Evolutionary conservation across 2,113 vertebrate species (phyloP), one percentile per base, ranked within the genome.

Genomic region (Indicator indicator): DNA sequence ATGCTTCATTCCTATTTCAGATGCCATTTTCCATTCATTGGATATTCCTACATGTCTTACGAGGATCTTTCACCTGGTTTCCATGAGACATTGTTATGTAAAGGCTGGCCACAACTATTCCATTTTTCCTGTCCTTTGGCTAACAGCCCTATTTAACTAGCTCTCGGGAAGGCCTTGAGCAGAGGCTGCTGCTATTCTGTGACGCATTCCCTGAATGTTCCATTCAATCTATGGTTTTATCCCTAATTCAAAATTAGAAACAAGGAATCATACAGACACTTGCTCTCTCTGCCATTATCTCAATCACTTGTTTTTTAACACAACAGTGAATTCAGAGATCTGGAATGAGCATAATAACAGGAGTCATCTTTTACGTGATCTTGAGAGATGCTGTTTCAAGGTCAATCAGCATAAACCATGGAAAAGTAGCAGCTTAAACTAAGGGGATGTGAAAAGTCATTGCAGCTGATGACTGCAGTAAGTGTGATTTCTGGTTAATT

Each of bases 31-130:
- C 50, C n/a, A 27, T 24, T 50, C 15, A 7, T 1, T 58, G 93
- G 72, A 14, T 64, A 38, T 20, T 55, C n/a, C 42, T 69, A 11
- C 3, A 7, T n/a, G 19, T 85, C 64, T 91, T 46, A 9, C 24
- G n/a, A 33, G 85, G 91, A 40, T 54, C 16, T n/a, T 85, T 71
- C 94, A 95, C 89, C 78, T 94, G 58, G 21, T 90, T 94, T 84
- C 74, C 87, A 87, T 50, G 88, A 23, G 33, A 67, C 58, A 11
- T 50, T 90, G 77, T 90, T 92, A 78, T 91, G 83, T 85, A 95
- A 95, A 60, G 80, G 68, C 88, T 95, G 78, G 64, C 94, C 93
- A 90, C 83, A 94, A 88, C 60, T 82, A 89, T 89, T 79, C 65
- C 1, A 3, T 88, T 95, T 95, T 88, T 44, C 48, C 46, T 72